Base-by-base conservation (phyloP, 2,113 vertebrate species). In the Rhinichthys klamathensis region DNA sequence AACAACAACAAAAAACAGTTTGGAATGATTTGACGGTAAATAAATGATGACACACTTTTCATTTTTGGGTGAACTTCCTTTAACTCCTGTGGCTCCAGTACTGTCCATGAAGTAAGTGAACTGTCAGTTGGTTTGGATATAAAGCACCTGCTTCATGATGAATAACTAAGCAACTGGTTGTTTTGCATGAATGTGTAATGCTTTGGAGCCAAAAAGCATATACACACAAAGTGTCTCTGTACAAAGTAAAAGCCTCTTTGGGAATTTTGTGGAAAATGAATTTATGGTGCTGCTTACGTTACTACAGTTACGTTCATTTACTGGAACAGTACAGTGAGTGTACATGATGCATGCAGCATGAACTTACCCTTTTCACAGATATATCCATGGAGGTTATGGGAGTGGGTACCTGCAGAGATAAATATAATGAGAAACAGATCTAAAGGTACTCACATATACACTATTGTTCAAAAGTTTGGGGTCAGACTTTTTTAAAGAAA, bases 381-480 rank as follows among this genome's bases (percentile, higher is more conserved):
- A 99, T 97, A 85, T 98, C 96, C 97, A 99, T 94, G 60, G 96
- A 96, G 0, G 94, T 98, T 89, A 99, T 95, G 74, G 97, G 95
- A 73, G 95, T 94, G 3, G 97, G 95, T 0, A 83, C 91, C 98
- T 99, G 92, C 41, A 90, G 30, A 65, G 25, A 82, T 30, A 30
- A n/a, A 56, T 25, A 56, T 41, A 18, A 86, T 44, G 1, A 35
- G 6, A 83, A 54, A 73, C 15, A 60, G 35, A 73, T 5, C 63
- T 60, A 75, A 32, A 84, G 18, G n/a, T 41, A 38, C 30, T 15
- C 11, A 32, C 15, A 67, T 8, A 18, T 32, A 67, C 27, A 32
- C 27, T 32, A 9, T 4, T 0, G 16, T 67, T 67, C 16, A 67
- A 21, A 56, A 23, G 9, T 70, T 38, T 23, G 32, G 18, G 67